These are phyloP conservation scores for Harmothoe impar DNA, from an alignment of 2,888 invertebrate species.

Conservation along the genomic window DNA sequence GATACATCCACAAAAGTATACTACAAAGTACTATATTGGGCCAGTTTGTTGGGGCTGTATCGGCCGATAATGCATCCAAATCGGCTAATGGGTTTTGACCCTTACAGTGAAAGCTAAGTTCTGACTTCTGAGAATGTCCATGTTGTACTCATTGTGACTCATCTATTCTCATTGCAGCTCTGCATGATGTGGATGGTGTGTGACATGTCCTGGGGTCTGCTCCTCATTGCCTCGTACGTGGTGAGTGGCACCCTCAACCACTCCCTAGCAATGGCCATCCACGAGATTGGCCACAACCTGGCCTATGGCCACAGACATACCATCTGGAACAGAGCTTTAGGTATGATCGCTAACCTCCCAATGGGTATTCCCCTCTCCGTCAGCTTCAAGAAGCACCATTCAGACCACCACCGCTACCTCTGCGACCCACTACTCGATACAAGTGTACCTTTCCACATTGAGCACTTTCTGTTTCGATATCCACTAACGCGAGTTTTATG, in stretches of 20 bases:
- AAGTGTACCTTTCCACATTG: conserved; percentile 97
- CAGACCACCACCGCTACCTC: conserved; percentile 96
- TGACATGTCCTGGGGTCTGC: conserved; percentile 91
- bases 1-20: too few species aligned
- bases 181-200: conserved; percentile 89
- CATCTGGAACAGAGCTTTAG: conserved; percentile 93
- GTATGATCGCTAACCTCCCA: conserved; percentile 97
- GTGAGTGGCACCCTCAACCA: too few species aligned
- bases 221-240: too few species aligned
- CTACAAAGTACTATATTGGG: too few species aligned
- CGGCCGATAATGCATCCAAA: too few species aligned
- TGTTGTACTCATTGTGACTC: too few species aligned
- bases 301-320: conserved; percentile 97
- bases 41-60: too few species aligned
- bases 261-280: conserved; percentile 94
- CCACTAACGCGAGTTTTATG: conserved; percentile 96
- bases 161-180: too few species aligned
- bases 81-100: too few species aligned
- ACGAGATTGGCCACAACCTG: conserved; percentile 98
- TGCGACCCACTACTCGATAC: conserved; percentile 97
- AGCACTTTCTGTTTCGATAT: conserved; percentile 95
- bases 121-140: too few species aligned
- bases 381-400: too few species aligned
- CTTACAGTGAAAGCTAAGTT: too few species aligned
- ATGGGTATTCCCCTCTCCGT: conserved; percentile 97